Conservation (phyloP, 2,888 invertebrate genomes). For the Nesidiocoris tenuis region DNA sequence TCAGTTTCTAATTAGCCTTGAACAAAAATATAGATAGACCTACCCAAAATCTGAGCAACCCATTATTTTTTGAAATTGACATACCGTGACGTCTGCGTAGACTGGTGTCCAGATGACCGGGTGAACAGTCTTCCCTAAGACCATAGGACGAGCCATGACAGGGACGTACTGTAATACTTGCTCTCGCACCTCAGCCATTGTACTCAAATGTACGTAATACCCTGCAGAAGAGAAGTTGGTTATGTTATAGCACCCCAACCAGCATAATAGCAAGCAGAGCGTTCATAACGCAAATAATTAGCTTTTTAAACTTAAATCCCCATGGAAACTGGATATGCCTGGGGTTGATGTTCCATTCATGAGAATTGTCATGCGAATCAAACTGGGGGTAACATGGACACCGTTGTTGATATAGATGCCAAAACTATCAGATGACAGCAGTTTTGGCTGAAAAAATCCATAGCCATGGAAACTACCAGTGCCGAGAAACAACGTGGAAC, state of each 20-base stretch:
- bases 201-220: conserved; percentile 93
- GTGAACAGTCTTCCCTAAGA: conserved; percentile 77
- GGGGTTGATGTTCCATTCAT: not conserved
- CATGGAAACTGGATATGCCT: not conserved
- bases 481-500: no score
- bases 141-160: conserved; percentile 93
- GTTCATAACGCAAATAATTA: conserved; percentile 1
- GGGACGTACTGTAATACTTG: conserved; percentile 94
- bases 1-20: no score
- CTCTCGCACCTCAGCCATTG: conserved; percentile 95
- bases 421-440: no score
- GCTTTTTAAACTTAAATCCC: not conserved
- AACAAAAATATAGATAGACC: no score
- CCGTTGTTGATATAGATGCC: no score
- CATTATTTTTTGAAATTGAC: not conserved
- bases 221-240: conserved; percentile 59
- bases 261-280: no score
- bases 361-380: no score
- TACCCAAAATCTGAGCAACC: no score
- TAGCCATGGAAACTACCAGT: no score
- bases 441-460: no score
- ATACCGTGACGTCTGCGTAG: conserved; percentile 85
- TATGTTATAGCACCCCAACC: no score
- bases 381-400: no score
- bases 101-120: conserved; percentile 97